Base-by-base conservation (phyloP, 1,140 invertebrate species). In the Argopecten irradians region DNA sequence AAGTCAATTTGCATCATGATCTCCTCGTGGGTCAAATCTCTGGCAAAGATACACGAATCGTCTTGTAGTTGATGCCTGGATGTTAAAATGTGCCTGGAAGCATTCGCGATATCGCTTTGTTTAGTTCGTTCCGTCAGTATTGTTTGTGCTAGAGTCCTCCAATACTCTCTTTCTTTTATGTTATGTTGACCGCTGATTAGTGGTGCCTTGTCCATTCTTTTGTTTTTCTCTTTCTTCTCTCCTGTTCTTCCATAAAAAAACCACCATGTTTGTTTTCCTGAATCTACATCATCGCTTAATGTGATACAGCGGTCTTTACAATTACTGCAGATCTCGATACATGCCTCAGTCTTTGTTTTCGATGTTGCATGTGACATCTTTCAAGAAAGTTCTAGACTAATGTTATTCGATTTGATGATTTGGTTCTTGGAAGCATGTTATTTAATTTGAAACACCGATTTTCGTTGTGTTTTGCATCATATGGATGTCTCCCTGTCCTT, bases 1-100 rank as follows among this genome's bases (percentile, higher is more conserved):
- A 90, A 90, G 39, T 90, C 87, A 8, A 90, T 55, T 46, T 89
- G 90, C n/a, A 90, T 86, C 13, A 90, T 87, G n/a, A 83, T 14
- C 86, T 90, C 90, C 43, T 88, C 71, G 35, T 90, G 14, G 16
- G 32, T 36, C 28, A 86, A n/a, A 28, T 22, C 22, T 83, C 34
- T 84, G 39, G 32, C 39, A 5, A 0, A 88, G 33, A 22, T 22
- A 14, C 82, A n/a, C 34, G 13, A n/a, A 85, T 16, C 22, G 39
- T 19, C 14, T 11, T 5, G 34, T 88, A 85, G n/a, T 34, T 88
- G 87, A 32, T 88, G 84, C n/a, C n/a, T 84, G 55, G 14, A 88
- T 36, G 34, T 89, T 85, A 43, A 83, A 34, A 55, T 13, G 82
- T 89, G 34, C n/a, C 55, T 36, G 16, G 22, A 55, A 8, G 34